Base-by-base conservation (phyloP, 2,797 vertebrate genomes). In the Schizopygopsis pylzovi region DNA sequence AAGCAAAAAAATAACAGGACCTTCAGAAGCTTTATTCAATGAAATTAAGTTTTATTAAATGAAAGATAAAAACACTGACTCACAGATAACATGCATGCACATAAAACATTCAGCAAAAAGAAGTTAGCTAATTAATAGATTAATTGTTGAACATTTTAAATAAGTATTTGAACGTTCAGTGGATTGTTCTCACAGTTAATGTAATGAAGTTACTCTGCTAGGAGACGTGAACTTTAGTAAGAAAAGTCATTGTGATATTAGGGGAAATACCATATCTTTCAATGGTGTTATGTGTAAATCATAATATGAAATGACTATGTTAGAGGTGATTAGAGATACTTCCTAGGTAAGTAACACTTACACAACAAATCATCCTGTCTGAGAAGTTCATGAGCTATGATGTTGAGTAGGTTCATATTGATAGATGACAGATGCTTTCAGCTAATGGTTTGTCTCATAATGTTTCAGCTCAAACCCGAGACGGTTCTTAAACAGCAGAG, bases 21-120 rank as follows among this genome's bases (percentile, higher is more conserved):
- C 0, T 20, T 22, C 28, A 20, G 8, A 18, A 20, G 0, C 15
- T 37, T 77, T 56, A 56, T 8, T 39, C 1, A 39, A n/a, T 56
- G 0, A 56, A 56, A 77, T 75, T 12, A 56, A 39, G 12, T 11
- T 77, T 77, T 77, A 77, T 56, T 77, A 41, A 77, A 77, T 54
- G 45, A 6, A 56, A 22, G 28, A 37, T 18, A 52, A 37, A 54
- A 76, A 54, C 1, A 76, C 45, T 4, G 2, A 33, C 25, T 54
- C 16, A 54, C 9, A 75, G 9, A 52, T 22, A 33, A 52, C 10
- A 4, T 52, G 0, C 2, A 49, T 16, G 11, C 7, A 15, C 20
- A n/a, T 9, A 49, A 45, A 9, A 75, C 2, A 20, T 54, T 22
- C 12, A 11, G 18, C 10, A 54, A 6, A 37, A 37, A 33, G 25